A percentile compares a stretch with the other conserved stretches of the same genome.
These are phyloP conservation scores for Hydrophis major DNA, from an alignment of 2,797 vertebrate genomes.

Conservation along the genomic window DNA sequence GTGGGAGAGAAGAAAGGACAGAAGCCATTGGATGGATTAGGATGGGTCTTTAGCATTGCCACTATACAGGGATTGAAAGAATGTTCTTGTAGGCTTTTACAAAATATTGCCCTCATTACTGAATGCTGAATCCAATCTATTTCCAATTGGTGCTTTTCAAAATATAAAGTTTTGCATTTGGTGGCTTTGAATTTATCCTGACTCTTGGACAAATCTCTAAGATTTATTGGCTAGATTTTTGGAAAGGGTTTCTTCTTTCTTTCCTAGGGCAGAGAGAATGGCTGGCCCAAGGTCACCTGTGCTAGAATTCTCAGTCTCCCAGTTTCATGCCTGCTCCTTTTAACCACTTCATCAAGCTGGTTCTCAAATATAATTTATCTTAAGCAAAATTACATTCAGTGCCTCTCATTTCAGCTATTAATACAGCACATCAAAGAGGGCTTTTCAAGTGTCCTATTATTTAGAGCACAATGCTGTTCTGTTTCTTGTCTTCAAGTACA, in stretches of 20 bases:
- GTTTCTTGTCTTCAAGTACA: background rate
- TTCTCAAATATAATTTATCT: background rate
- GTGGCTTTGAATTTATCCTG: background rate
- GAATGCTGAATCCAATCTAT: background rate
- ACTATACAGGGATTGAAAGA: background rate
- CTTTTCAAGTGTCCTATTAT: background rate
- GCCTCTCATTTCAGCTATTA: background rate
- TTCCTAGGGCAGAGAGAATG: background rate
- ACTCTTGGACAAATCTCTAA: background rate
- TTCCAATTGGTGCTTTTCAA: background rate
- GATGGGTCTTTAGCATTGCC: background rate
- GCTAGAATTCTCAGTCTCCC: background rate
- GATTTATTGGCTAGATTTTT: background rate
- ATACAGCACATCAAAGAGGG: no score
- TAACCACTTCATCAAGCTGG: background rate
- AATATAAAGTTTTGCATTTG: background rate
- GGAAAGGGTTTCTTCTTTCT: background rate
- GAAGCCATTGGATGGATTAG: background rate
- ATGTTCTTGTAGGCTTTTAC: background rate
- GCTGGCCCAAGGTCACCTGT: background rate
- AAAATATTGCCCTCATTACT: background rate
- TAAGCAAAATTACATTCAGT: background rate
- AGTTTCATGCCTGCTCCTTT: background rate
- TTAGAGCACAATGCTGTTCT: background rate
- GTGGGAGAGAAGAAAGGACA: background rate